phyloP scores from a whole-genome alignment of 2,797 vertebrate genomes.

The Chiloscyllium punctatum region DNA sequence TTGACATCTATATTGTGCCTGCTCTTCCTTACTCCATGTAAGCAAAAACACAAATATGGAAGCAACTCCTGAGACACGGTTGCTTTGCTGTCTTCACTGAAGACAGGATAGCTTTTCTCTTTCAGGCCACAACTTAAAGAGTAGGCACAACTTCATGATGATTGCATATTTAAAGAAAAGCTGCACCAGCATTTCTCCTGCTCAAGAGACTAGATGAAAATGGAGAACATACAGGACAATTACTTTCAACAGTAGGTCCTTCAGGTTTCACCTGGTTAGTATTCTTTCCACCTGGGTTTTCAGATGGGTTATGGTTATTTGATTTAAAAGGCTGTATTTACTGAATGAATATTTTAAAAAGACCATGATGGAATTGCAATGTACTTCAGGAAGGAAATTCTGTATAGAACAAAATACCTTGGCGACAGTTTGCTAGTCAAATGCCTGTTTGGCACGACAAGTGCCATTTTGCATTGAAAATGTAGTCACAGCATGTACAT shows the following conservation, averaged over 20 bases:
- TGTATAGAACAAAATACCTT: neutral
- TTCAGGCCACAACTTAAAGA: neutral
- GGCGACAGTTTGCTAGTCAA: no score
- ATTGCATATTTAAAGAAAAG: neutral
- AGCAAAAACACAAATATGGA: neutral
- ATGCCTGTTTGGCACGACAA: no score
- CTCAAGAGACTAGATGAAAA: no score
- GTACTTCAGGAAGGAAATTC: neutral
- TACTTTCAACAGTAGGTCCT: neutral
- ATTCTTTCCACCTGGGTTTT: neutral
- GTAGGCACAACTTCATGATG: neutral
- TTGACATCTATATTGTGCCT: neutral
- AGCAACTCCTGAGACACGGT: neutral
- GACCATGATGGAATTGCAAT: neutral
- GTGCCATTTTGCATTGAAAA: no score
- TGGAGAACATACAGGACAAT: neutral
- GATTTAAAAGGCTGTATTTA: neutral
- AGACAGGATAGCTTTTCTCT: neutral
- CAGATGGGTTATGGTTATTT: neutral
- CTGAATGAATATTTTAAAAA: neutral
- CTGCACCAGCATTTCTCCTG: no score
- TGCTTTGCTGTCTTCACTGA: neutral
- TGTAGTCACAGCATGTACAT: no score
- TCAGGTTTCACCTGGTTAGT: neutral
- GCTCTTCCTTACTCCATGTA: neutral